Evolutionary conservation across 2,113 vertebrate species (phyloP), one percentile per base, ranked within the genome.

Genomic region (Phyllopteryx taeniolatus): DNA sequence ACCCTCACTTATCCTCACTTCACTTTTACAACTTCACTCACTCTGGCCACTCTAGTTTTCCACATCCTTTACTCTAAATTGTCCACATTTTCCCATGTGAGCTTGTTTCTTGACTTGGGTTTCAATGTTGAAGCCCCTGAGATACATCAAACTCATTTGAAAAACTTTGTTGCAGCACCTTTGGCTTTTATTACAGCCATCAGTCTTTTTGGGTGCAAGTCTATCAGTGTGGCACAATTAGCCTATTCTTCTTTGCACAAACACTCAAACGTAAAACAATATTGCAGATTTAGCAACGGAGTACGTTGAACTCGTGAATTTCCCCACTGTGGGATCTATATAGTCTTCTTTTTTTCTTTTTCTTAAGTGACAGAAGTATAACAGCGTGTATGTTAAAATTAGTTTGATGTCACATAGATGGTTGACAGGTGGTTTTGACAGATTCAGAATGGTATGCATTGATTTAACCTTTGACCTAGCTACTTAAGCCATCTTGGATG

Each of bases 1-100:
- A 65, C 66, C 57, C 56, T 80, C 80, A 70, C 72, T 75, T 70
- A 60, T 67, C 49, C 42, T 51, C 35, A 42, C 59, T 54, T 57
- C 49, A 59, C 46, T 70, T 79, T 73, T 73, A 22, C 72, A 64
- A 68, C 67, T 33, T 72, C 67, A 57, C 60, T 27, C 54, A 46
- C 59, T 54, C 33, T 9, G 73, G 67, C 54, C 56, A 56, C 46
- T 79, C 61, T 15, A 31, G 27, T 39, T 77, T 22, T 83, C 56
- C 31, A 43, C 67, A 54, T 76, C 61, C 54, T 64, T 69, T 56
- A 69, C 47, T 47, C 53, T 44, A 7, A 72, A 70, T 59, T 69
- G 63, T 51, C 22, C 14, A 59, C 43, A 64, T 59, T 53, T 64
- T 27, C 74, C 44, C 62, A 49, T 67, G n/a, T 70, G 17, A 63